phyloP scores from a whole-genome alignment of 2,888 invertebrate genomes.

The Pachydiplax longipennis region DNA sequence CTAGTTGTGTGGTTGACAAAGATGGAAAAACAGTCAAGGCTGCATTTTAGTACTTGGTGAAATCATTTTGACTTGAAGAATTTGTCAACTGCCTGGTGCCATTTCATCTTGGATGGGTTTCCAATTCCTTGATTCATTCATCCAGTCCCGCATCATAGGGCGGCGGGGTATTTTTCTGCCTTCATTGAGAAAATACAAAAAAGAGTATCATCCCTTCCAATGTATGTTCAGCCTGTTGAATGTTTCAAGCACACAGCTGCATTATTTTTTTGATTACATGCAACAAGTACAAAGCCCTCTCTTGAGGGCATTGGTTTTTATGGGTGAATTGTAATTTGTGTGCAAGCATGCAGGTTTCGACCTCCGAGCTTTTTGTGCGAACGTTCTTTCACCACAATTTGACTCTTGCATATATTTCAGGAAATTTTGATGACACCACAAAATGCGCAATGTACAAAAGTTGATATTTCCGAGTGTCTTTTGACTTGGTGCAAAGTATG shows the following conservation, averaged over 20 bases:
- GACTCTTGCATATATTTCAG: slow-evolving; percentile 18
- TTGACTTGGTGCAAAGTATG: slow-evolving; percentile 24
- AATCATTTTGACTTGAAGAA: background rate
- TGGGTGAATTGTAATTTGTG: slow-evolving; percentile 30
- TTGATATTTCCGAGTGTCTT: background rate
- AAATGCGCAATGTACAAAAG: background rate
- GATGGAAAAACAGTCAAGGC: background rate
- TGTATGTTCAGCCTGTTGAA: background rate
- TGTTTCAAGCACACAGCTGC: slow-evolving; percentile 21
- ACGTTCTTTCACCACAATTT: slow-evolving; percentile 39
- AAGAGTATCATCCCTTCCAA: background rate
- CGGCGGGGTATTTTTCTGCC: background rate
- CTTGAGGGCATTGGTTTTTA: background rate
- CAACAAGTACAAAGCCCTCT: slow-evolving; percentile 30
- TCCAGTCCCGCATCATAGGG: background rate
- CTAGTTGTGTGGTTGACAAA: background rate
- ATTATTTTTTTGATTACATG: slow-evolving; percentile 18
- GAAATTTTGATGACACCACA: background rate
- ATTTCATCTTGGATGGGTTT: background rate
- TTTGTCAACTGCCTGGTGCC: background rate
- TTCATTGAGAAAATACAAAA: background rate
- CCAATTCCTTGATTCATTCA: background rate
- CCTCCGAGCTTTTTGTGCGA: slow-evolving; percentile 24
- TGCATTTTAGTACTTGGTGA: background rate
- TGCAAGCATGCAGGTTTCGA: slow-evolving; percentile 13